phyloP scores from a whole-genome alignment of 2,797 vertebrate genomes.

The Babyrousa celebensis region DNA sequence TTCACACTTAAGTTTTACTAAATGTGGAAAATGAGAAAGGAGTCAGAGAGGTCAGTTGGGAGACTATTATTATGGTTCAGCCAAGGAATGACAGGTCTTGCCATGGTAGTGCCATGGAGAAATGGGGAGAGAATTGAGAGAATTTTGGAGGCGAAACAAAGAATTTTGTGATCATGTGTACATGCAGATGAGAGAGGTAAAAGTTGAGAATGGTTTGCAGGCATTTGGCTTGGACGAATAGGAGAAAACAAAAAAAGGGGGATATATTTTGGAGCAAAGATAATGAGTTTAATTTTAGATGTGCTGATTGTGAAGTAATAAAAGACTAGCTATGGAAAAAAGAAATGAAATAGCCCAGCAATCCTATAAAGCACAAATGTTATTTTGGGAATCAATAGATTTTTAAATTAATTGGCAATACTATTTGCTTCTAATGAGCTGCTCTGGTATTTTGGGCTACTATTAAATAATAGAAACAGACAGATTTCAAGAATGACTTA shows the following conservation, averaged over 20 bases:
- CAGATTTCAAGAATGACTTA: constrained; percentile 67
- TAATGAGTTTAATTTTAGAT: constrained; percentile 63
- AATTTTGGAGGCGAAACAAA: not conserved
- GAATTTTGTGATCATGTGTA: not conserved
- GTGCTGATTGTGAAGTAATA: constrained; percentile 24
- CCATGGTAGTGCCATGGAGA: not conserved
- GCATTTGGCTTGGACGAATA: constrained; percentile 17
- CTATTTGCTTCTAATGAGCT: constrained; percentile 13
- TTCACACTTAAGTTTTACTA: not conserved
- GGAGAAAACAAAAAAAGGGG: constrained; percentile 37
- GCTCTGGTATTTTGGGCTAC: constrained; percentile 23
- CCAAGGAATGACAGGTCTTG: not conserved
- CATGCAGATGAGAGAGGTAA: not conserved
- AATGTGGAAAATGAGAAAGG: not conserved
- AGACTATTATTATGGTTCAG: not conserved
- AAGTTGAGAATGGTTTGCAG: not conserved
- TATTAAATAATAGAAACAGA: constrained; percentile 66
- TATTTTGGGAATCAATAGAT: constrained; percentile 59
- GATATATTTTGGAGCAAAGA: constrained; percentile 28
- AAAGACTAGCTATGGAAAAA: constrained; percentile 34
- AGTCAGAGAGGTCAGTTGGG: not conserved
- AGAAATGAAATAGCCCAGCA: not conserved
- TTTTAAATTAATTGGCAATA: constrained; percentile 57
- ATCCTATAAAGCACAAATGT: constrained; percentile 8
- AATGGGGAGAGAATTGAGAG: not conserved